phyloP scores from a whole-genome alignment of 2,113 vertebrate genomes.

The Oryzias woworae region DNA sequence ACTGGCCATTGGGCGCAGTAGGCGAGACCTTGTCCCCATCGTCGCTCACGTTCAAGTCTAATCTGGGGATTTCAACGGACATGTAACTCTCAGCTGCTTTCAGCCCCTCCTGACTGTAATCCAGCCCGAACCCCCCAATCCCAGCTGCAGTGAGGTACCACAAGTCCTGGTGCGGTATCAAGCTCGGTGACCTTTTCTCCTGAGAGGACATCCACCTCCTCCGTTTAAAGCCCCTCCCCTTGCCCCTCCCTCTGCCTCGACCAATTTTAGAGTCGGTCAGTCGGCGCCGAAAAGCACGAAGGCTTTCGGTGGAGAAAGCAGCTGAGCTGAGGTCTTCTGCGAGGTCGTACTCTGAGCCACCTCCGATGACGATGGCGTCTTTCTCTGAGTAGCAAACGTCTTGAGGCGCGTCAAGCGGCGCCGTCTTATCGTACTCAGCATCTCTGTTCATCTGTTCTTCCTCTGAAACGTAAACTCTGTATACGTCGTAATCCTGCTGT shows the following conservation, averaged over 20 bases:
- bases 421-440: slow-evolving; percentile 39
- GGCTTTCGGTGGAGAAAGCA: slow-evolving; percentile 38
- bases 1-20: slow-evolving; percentile 45
- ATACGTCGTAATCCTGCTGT: slow-evolving; percentile 69
- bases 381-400: slow-evolving; percentile 43
- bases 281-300: slow-evolving; percentile 51
- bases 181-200: slow-evolving; percentile 57
- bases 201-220: slow-evolving; percentile 58
- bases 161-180: slow-evolving; percentile 59
- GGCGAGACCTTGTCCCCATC: slow-evolving; percentile 46
- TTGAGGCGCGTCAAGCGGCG: slow-evolving; percentile 32
- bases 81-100: slow-evolving; percentile 57
- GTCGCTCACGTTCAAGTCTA: slow-evolving; percentile 57
- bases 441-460: slow-evolving; percentile 64
- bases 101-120: slow-evolving; percentile 63
- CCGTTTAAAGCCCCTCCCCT: slow-evolving; percentile 73
- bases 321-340: slow-evolving; percentile 33
- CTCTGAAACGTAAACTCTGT: slow-evolving; percentile 79
- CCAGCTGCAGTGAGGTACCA: slow-evolving; percentile 71
- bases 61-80: slow-evolving; percentile 43
- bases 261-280: slow-evolving; percentile 49
- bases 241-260: slow-evolving; percentile 56
- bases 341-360: slow-evolving; percentile 46
- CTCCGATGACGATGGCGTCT: slow-evolving; percentile 38
- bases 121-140: slow-evolving; percentile 64